A percentile compares a stretch with the other conserved stretches of the same genome.
Conservation (phyloP, 2,113 vertebrate genomes). For the Sorex araneus region DNA sequence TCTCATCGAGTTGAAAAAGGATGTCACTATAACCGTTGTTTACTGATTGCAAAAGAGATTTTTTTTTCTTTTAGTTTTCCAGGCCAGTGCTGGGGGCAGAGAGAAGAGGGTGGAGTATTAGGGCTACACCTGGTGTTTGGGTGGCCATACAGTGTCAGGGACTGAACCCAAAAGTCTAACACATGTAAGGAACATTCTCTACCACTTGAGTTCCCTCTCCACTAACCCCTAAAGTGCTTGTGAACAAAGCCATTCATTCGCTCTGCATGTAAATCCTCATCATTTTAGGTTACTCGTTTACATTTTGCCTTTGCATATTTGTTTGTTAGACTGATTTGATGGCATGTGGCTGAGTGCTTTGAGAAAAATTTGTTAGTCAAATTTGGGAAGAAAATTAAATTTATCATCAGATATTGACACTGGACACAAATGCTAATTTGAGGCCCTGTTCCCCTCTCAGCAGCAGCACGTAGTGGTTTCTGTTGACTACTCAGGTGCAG, state of each 20-base stretch:
- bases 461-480: background rate
- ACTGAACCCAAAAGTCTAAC: too few relatives aligned
- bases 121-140: too few relatives aligned
- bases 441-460: constrained; percentile 9
- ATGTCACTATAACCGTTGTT: background rate
- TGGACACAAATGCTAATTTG: background rate
- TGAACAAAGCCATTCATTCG: background rate
- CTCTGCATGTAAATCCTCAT: constrained; percentile 18
- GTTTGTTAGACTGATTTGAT: constrained; percentile 44
- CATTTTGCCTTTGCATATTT: constrained; percentile 52
- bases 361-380: constrained; percentile 18
- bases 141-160: too few relatives aligned
- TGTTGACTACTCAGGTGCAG: background rate
- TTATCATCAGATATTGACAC: constrained; percentile 54
- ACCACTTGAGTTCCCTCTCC: too few relatives aligned
- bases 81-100: background rate
- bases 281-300: constrained; percentile 50
- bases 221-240: too few relatives aligned
- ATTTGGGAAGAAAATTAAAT: constrained; percentile 36
- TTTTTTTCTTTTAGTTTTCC: background rate
- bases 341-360: background rate
- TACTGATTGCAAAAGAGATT: background rate
- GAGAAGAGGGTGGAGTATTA: too few relatives aligned
- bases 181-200: too few relatives aligned
- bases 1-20: background rate